Evolutionary conservation across 1,140 invertebrate species (phyloP).

Genomic region (Plectus sambesii): DNA sequence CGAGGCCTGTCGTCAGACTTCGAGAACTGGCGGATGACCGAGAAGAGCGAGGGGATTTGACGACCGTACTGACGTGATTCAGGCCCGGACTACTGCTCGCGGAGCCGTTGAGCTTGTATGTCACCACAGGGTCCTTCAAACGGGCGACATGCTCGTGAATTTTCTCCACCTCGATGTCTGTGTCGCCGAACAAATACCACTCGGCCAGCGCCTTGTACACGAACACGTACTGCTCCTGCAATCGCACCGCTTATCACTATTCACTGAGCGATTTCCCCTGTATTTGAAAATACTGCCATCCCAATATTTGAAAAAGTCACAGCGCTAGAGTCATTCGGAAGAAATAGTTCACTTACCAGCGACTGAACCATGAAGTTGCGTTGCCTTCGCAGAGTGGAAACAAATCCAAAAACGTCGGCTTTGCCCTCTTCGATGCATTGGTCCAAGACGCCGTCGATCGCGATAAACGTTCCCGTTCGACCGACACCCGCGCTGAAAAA

Average conservation of each 20-base stretch:
- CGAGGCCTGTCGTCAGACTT: slow-evolving; percentile 15
- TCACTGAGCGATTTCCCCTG: too few relatives aligned
- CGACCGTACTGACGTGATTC: slow-evolving; percentile 6
- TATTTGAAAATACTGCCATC: too few relatives aligned
- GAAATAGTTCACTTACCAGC: slow-evolving; percentile 53
- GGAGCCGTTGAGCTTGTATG: slow-evolving; percentile 19
- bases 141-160: slow-evolving; percentile 56
- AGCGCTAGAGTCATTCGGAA: too few relatives aligned
- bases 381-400: slow-evolving; percentile 73
- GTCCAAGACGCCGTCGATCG: slow-evolving; percentile 72
- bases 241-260: slow-evolving; percentile 22
- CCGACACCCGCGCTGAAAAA: slow-evolving; percentile 64
- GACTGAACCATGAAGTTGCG: slow-evolving; percentile 85
- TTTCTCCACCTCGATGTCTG: slow-evolving; percentile 63
- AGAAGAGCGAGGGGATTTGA: background rate
- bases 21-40: background rate
- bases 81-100: slow-evolving; percentile 10
- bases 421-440: slow-evolving; percentile 66
- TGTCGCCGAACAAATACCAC: slow-evolving; percentile 80
- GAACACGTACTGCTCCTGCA: slow-evolving; percentile 90
- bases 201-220: slow-evolving; percentile 87
- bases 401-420: slow-evolving; percentile 75
- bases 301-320: too few relatives aligned
- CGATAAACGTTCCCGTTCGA: slow-evolving; percentile 76
- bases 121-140: slow-evolving; percentile 49